These are phyloP conservation scores for Phengaris arion DNA, from an alignment of 2,888 invertebrate species.

Conservation along the genomic window DNA sequence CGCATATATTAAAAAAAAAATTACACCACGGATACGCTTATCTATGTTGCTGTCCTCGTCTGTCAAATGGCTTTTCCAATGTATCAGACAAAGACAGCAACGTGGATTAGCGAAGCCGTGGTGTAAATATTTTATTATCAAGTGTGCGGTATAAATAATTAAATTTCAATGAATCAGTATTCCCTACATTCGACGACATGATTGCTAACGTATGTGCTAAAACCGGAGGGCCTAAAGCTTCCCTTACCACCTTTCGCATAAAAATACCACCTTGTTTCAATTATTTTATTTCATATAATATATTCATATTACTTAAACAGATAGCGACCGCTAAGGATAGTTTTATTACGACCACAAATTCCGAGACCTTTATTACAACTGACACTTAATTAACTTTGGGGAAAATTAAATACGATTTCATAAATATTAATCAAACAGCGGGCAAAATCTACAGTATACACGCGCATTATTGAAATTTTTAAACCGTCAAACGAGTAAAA, in stretches of 20 bases:
- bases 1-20: too few species aligned
- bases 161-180: background rate
- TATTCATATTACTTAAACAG: background rate
- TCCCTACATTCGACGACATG: background rate
- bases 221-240: background rate
- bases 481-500: background rate
- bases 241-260: background rate
- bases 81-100: too few species aligned
- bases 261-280: background rate
- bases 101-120: too few species aligned
- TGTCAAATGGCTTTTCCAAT: too few species aligned
- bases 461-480: background rate
- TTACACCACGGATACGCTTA: too few species aligned
- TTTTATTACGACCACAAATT: conserved; percentile 23
- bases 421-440: conserved; percentile 4
- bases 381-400: conserved; percentile 17
- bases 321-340: conserved; percentile 2
- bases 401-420: conserved; percentile 8
- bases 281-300: background rate
- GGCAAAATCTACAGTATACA: background rate
- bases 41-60: too few species aligned
- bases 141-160: background rate
- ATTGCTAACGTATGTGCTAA: background rate
- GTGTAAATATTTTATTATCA: too few species aligned
- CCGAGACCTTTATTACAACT: conserved; percentile 4